These are phyloP conservation scores for Argya squamiceps DNA, from an alignment of 2,797 vertebrate genomes.

Conservation along the genomic window DNA sequence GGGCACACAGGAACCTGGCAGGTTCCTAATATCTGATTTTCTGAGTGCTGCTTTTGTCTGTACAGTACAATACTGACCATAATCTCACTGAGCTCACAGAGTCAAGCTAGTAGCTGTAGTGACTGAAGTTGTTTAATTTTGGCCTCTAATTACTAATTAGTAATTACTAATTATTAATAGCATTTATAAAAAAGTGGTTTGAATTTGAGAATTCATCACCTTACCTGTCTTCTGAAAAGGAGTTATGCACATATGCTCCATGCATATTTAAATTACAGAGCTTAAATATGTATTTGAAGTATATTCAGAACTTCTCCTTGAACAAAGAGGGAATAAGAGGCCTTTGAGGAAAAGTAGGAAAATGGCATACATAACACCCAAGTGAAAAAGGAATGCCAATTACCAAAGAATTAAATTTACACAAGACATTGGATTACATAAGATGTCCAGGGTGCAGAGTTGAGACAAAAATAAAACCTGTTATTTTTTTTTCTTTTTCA, in stretches of 20 bases:
- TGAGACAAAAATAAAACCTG: not conserved
- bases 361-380: not conserved
- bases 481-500: not conserved
- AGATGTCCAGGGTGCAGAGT: not conserved
- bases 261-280: not conserved
- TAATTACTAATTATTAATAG: not conserved
- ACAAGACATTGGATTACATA: not conserved
- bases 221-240: not conserved
- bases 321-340: not conserved
- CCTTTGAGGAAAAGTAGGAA: not conserved
- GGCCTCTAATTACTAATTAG: not conserved
- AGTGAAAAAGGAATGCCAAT: not conserved
- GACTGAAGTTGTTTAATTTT: not conserved
- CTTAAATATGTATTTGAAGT: not conserved
- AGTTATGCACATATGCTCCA: not conserved
- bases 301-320: not conserved
- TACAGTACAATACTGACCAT: not conserved
- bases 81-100: not conserved
- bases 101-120: not conserved
- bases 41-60: not conserved
- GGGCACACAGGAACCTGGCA: not conserved
- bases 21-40: not conserved
- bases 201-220: not conserved
- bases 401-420: not conserved
- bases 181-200: not conserved